Percentiles rank a stretch among this genome's conserved stretches.
phyloP scores from a whole-genome alignment of 2,888 invertebrate genomes.

The Cerceris ruficornis region DNA sequence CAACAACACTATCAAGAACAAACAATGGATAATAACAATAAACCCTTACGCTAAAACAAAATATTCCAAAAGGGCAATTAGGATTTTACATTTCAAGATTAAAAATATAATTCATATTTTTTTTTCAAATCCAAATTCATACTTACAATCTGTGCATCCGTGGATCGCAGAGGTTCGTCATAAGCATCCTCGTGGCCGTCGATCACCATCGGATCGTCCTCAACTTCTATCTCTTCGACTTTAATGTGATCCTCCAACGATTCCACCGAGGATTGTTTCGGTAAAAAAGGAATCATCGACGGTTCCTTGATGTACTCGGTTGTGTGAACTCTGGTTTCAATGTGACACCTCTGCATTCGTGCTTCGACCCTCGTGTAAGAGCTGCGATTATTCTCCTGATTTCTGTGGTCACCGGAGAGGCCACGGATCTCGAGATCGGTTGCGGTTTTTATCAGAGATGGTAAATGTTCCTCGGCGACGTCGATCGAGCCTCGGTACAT shows the following conservation, averaged over 20 bases:
- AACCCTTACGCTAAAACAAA: too few relatives aligned
- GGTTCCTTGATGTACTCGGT: conserved; percentile 65
- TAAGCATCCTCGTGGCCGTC: conserved; percentile 74
- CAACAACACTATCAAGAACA: too few relatives aligned
- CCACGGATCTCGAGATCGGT: conserved; percentile 87
- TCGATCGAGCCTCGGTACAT: conserved; percentile 89
- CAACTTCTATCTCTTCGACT: conserved; percentile 78
- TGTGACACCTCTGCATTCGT: conserved; percentile 70
- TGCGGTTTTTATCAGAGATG: conserved; percentile 86
- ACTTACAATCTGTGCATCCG: conserved; percentile 64
- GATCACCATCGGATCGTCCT: conserved; percentile 79
- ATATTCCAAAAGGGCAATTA: too few relatives aligned
- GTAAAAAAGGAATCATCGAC: conserved; percentile 65
- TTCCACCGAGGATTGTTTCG: conserved; percentile 67
- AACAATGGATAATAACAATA: too few relatives aligned
- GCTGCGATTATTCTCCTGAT: conserved; percentile 84
- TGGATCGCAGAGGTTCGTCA: conserved; percentile 63
- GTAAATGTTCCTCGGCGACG: conserved; percentile 85
- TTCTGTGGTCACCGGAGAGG: conserved; percentile 84
- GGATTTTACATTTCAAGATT: too few relatives aligned
- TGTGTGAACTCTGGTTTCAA: conserved; percentile 71
- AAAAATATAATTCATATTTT: neutral
- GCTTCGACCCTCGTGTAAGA: conserved; percentile 82
- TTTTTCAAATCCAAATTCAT: neutral
- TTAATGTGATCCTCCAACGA: conserved; percentile 72